A percentile compares a stretch with the other conserved stretches of the same genome.
phyloP scores from a whole-genome alignment of 2,888 invertebrate genomes.

The Drosophila subsilvestris region DNA sequence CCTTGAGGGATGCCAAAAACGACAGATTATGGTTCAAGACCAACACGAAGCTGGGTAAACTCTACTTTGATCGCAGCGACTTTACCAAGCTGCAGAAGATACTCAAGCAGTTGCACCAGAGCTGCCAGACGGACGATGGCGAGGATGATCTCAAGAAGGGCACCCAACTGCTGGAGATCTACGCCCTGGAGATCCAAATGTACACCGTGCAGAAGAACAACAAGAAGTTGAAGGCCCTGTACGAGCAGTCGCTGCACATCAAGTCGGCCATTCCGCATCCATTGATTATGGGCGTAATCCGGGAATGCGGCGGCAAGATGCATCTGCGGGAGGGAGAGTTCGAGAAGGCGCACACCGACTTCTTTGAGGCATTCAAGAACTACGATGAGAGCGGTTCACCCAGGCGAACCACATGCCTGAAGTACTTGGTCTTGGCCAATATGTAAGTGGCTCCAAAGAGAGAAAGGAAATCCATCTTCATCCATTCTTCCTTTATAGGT shows the following conservation, averaged over 20 bases:
- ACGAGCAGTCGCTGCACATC: constrained; percentile 99
- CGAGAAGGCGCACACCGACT: constrained; percentile 99
- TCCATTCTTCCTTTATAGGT: constrained; percentile 85
- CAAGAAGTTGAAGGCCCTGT: constrained; percentile 97
- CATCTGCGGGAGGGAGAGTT: constrained; percentile 99
- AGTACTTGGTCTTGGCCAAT: constrained; percentile 98
- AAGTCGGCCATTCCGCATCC: constrained; percentile 99
- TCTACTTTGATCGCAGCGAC: constrained; percentile 98
- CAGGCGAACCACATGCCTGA: constrained; percentile 97
- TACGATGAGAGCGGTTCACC: constrained; percentile 99
- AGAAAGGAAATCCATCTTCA: fast-evolving
- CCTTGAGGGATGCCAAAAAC: constrained; percentile 98
- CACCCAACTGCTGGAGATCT: constrained; percentile 98
- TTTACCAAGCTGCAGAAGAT: constrained; percentile 98
- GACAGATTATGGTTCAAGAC: constrained; percentile 99
- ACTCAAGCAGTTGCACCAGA: constrained; percentile 97
- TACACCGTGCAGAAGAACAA: constrained; percentile 99
- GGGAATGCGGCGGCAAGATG: constrained; percentile 99
- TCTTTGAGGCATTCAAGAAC: constrained; percentile 99
- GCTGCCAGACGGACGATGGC: constrained; percentile 99
- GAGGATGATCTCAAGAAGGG: constrained; percentile 99
- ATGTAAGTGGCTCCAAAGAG: constrained; percentile 88
- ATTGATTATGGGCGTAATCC: constrained; percentile 99
- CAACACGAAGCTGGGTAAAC: constrained; percentile 98
- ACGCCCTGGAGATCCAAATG: constrained; percentile 99